These are phyloP conservation scores for Anticlea derivata DNA, from an alignment of 2,888 invertebrate genomes.

Conservation along the genomic window DNA sequence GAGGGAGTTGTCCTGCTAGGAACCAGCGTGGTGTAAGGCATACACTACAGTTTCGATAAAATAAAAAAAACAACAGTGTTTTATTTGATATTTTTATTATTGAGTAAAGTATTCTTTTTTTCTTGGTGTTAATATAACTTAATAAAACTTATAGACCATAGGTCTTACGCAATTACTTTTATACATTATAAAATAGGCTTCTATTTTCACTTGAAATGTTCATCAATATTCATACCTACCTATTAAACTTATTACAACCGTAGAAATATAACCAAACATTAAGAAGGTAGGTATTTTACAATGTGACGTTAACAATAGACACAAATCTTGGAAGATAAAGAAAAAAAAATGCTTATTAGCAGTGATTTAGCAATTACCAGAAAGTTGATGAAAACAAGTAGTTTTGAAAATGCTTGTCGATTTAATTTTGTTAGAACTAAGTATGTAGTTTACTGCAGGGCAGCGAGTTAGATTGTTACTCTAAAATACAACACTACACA, in stretches of 20 bases:
- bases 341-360: slow-evolving; percentile 12
- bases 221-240: no score
- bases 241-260: neutral
- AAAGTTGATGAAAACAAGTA: neutral
- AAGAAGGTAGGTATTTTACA: no score
- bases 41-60: no score
- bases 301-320: neutral
- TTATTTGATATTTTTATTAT: slow-evolving; percentile 10
- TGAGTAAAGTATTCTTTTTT: slow-evolving; percentile 40
- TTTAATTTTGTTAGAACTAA: no score
- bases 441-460: no score
- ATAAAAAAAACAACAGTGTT: slow-evolving; percentile 15
- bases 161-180: slow-evolving; percentile 62
- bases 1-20: no score
- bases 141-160: slow-evolving; percentile 72
- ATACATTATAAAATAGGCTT: slow-evolving; percentile 22
- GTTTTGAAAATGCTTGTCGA: neutral
- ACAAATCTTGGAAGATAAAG: neutral
- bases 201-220: neutral
- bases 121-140: slow-evolving; percentile 37
- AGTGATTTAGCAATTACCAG: neutral
- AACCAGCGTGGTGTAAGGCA: no score
- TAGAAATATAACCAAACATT: neutral
- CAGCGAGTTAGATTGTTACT: no score
- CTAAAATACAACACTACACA: no score